phyloP scores from a whole-genome alignment of 2,888 invertebrate species.

The Heliconius erato region DNA sequence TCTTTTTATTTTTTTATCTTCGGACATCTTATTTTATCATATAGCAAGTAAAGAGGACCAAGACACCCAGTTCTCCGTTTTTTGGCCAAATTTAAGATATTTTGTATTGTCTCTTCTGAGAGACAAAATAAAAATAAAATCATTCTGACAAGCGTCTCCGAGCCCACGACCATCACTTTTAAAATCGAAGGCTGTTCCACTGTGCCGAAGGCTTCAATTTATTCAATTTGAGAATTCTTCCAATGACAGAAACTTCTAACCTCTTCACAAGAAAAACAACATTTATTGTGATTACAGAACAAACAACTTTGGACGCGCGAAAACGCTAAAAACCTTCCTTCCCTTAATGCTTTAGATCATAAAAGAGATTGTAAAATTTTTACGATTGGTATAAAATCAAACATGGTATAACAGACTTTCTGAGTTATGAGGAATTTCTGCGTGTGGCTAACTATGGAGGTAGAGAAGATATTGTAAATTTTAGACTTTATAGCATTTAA shows the following conservation, averaged over 20 bases:
- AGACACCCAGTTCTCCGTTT: background rate
- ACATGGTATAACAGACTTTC: slow-evolving; percentile 36
- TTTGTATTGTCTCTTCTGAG: background rate
- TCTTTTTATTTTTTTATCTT: too few relatives aligned
- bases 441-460: background rate
- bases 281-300: slow-evolving; percentile 53
- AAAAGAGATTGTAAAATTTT: slow-evolving; percentile 45
- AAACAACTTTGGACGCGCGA: slow-evolving; percentile 12
- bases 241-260: background rate
- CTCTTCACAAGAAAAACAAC: slow-evolving; percentile 38
- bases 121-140: background rate
- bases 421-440: slow-evolving; percentile 19
- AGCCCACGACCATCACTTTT: background rate
- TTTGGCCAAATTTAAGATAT: too few relatives aligned
- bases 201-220: background rate
- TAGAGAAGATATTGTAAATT: background rate
- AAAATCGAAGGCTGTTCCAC: background rate
- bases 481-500: background rate
- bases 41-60: too few relatives aligned
- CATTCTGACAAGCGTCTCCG: background rate
- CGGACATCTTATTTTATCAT: too few relatives aligned
- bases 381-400: slow-evolving; percentile 43
- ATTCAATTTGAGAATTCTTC: background rate
- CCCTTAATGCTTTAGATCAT: slow-evolving; percentile 25
- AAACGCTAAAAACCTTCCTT: slow-evolving; percentile 5